Percentiles rank a stretch among this genome's conserved stretches.
phyloP scores from a whole-genome alignment of 2,797 vertebrate species.

The Notolepis coatsorum region DNA sequence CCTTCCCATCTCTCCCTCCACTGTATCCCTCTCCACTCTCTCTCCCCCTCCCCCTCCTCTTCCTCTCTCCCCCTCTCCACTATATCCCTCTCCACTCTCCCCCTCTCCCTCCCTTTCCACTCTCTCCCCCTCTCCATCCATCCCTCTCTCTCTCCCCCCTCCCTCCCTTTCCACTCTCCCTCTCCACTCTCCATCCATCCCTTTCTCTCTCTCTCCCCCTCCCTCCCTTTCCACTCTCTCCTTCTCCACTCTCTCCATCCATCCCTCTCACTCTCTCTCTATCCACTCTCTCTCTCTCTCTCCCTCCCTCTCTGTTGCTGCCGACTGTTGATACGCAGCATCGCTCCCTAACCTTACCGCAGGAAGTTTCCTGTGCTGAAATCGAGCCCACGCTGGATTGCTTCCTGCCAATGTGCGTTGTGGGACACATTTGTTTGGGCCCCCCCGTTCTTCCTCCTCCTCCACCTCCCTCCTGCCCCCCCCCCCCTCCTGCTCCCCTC shows the following conservation, averaged over 20 bases:
- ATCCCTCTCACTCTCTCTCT: not conserved
- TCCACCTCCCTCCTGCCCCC: constrained; percentile 33
- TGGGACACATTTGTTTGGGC: constrained; percentile 84
- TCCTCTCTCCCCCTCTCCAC: too few species aligned
- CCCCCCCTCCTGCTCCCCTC: constrained; percentile 48
- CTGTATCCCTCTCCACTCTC: constrained; percentile 46
- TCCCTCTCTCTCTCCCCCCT: constrained; percentile 18
- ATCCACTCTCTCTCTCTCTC: not conserved
- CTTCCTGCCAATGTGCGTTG: constrained; percentile 89
- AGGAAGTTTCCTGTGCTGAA: constrained; percentile 95
- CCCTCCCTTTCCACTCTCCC: constrained; percentile 15
- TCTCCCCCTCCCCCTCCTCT: constrained; percentile 47
- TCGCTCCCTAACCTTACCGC: constrained; percentile 78
- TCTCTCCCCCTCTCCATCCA: constrained; percentile 1
- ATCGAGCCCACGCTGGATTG: constrained; percentile 83
- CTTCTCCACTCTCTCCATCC: not conserved
- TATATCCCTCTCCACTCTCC: not conserved
- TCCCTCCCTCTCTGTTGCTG: constrained; percentile 6
- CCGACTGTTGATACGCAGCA: constrained; percentile 59
- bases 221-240: constrained; percentile 8
- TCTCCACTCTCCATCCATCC: constrained; percentile 25
- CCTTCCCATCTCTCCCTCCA: not conserved
- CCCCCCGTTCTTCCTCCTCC: constrained; percentile 49
- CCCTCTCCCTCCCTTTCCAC: too few species aligned
- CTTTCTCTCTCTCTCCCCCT: constrained; percentile 48